phyloP scores from a whole-genome alignment of 2,113 vertebrate species.

The Thalassarche chlororhynchos region DNA sequence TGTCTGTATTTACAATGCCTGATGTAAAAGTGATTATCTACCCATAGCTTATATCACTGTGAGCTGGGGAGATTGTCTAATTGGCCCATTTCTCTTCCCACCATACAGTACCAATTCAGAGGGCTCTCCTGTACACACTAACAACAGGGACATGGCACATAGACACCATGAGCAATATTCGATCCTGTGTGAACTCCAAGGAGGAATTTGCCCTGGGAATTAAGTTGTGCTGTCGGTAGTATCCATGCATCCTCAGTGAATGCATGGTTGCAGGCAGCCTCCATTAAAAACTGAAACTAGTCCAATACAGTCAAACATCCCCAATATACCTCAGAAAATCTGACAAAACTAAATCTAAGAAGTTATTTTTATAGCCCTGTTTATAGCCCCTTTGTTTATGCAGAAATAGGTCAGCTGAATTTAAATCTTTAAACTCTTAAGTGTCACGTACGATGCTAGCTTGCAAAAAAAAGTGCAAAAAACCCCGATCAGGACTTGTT shows the following conservation, averaged over 20 bases:
- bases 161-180: neutral
- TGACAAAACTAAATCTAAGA: neutral
- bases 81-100: neutral
- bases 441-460: accelerated
- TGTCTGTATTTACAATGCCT: neutral
- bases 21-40: neutral
- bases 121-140: neutral
- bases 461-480: neutral
- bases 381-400: constrained; percentile 5
- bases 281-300: neutral
- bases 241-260: neutral
- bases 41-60: neutral
- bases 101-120: neutral
- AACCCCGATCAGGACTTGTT: neutral
- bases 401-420: neutral
- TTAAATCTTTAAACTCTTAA: constrained; percentile 20
- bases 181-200: neutral
- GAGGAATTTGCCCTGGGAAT: neutral
- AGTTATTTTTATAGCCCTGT: neutral
- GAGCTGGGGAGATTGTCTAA: neutral
- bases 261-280: neutral
- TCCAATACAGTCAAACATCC: neutral
- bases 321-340: neutral
- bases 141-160: neutral
- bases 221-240: neutral